Conservation (phyloP, 2,888 invertebrate genomes). For the Bugulina stolonifera region DNA sequence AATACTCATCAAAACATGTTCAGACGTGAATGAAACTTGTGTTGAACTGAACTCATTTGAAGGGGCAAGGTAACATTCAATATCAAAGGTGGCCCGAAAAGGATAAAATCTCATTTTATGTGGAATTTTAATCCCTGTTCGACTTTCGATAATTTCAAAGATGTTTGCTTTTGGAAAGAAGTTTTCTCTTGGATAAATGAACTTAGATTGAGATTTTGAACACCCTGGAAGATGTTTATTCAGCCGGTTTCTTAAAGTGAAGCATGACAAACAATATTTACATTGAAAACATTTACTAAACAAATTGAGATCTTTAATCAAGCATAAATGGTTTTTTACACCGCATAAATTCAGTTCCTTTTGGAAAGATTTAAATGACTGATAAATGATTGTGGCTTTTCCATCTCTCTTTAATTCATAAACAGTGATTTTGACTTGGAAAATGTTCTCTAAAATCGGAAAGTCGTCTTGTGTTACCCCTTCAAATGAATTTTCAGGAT, state of each 20-base stretch:
- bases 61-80: background rate
- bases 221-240: background rate
- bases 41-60: background rate
- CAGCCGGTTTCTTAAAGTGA: background rate
- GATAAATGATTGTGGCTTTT: background rate
- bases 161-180: background rate
- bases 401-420: background rate
- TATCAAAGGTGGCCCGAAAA: background rate
- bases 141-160: background rate
- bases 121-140: background rate
- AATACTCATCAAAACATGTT: background rate
- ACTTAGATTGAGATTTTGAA: background rate
- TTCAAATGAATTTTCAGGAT: background rate
- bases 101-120: background rate
- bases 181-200: background rate
- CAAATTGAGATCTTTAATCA: background rate
- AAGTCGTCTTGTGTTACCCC: background rate
- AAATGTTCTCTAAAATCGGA: background rate
- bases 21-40: background rate
- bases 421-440: background rate
- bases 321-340: background rate
- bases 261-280: background rate
- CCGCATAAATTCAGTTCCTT: background rate
- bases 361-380: background rate
- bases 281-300: background rate